A percentile compares a stretch with the other conserved stretches of the same genome.
phyloP scores from a whole-genome alignment of 1,140 invertebrate species.

The Sycophila sp. region DNA sequence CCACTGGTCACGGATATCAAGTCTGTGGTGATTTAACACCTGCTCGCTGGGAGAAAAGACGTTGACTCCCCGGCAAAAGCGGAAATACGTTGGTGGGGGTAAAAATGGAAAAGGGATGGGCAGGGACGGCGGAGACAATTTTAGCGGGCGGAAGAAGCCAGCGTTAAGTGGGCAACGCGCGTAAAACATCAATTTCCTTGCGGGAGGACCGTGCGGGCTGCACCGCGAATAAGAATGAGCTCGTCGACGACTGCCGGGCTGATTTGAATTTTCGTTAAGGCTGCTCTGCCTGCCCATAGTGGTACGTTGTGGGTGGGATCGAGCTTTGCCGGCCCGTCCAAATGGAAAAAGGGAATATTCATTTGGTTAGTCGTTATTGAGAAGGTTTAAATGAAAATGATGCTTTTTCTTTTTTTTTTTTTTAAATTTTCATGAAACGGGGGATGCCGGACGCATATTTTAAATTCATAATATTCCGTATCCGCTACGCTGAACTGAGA shows the following conservation, averaged over 20 bases:
- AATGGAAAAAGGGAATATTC: neutral
- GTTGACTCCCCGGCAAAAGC: neutral
- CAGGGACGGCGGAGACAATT: slow-evolving; percentile 17
- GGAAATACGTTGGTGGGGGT: neutral
- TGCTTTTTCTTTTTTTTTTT: neutral
- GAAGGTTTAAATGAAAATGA: too few species aligned
- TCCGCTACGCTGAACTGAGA: too few species aligned
- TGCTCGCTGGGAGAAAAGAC: neutral
- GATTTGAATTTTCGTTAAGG: slow-evolving; percentile 7
- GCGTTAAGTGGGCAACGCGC: slow-evolving; percentile 6
- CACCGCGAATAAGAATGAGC: neutral
- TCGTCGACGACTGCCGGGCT: neutral
- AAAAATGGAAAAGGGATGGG: neutral
- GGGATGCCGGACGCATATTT: neutral
- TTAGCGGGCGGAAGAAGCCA: neutral
- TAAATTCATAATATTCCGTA: too few species aligned
- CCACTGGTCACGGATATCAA: neutral
- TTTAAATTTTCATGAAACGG: neutral
- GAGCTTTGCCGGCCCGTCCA: neutral
- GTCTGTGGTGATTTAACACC: neutral
- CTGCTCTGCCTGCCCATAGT: neutral
- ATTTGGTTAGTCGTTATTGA: too few species aligned
- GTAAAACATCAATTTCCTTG: slow-evolving; percentile 15
- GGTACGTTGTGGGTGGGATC: neutral
- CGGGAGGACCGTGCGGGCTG: neutral